phyloP scores from a whole-genome alignment of 2,888 invertebrate genomes.

The Nemoura dubitans region DNA sequence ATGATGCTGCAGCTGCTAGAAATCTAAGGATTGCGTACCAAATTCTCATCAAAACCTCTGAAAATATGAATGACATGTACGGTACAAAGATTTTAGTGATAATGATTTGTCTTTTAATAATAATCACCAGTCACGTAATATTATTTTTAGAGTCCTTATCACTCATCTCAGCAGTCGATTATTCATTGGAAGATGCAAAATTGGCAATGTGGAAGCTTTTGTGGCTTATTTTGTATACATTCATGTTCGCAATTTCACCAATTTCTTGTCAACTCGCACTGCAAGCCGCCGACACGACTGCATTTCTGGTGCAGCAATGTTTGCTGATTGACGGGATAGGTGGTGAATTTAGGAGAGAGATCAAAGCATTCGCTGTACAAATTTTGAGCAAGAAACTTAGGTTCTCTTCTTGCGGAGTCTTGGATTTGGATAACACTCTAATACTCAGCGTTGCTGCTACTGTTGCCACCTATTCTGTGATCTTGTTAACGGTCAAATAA shows the following conservation, averaged over 20 bases:
- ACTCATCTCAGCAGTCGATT: no score
- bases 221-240: neutral
- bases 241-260: neutral
- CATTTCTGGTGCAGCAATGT: neutral
- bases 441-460: constrained; percentile 1
- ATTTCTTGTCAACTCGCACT: neutral
- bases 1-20: neutral
- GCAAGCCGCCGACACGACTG: neutral
- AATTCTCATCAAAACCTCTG: no score
- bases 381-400: neutral
- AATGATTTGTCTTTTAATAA: no score
- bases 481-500: neutral
- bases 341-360: neutral
- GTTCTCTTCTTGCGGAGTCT: neutral
- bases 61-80: no score
- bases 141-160: no score
- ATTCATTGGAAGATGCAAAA: no score
- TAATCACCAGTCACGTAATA: no score
- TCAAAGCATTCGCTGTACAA: neutral
- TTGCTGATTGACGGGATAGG: neutral
- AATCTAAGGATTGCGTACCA: no score
- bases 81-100: no score
- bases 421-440: neutral
- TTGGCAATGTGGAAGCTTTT: neutral
- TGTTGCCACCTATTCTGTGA: neutral